Percentiles rank a stretch among this genome's conserved stretches.
Conservation (phyloP, 2,888 invertebrate genomes). For the Epinotia bilunana region DNA sequence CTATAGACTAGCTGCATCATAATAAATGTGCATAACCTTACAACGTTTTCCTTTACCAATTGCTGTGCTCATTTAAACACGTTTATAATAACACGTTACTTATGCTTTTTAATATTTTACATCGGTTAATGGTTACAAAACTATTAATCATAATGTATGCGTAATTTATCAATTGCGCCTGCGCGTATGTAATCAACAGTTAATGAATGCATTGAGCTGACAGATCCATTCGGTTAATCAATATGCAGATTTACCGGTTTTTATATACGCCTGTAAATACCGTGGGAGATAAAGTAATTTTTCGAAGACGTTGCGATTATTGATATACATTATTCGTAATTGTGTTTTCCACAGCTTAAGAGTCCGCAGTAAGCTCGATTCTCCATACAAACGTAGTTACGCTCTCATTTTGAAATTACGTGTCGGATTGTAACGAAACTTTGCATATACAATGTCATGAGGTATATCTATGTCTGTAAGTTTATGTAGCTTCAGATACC, state of each 20-base stretch:
- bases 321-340: slow-evolving; percentile 2
- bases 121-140: neutral
- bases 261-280: neutral
- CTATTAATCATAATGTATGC: slow-evolving; percentile 17
- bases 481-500: too few species aligned
- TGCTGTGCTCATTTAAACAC: neutral
- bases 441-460: too few species aligned
- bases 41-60: neutral
- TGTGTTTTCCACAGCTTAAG: neutral
- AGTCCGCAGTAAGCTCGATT: too few species aligned
- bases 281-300: neutral
- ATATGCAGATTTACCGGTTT: slow-evolving; percentile 20
- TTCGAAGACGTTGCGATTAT: neutral
- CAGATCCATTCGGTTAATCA: neutral
- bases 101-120: neutral
- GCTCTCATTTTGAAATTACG: too few species aligned
- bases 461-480: too few species aligned
- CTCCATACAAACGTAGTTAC: too few species aligned
- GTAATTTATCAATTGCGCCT: slow-evolving; percentile 23
- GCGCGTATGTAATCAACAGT: slow-evolving; percentile 1
- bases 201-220: slow-evolving; percentile 10
- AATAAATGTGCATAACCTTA: neutral
- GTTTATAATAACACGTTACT: slow-evolving; percentile 18
- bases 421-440: too few species aligned
- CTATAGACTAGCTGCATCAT: neutral